Evolutionary conservation across 2,113 vertebrate genomes (phyloP), one percentile per base, ranked within the genome.

Genomic region (Trinectes maculatus): DNA sequence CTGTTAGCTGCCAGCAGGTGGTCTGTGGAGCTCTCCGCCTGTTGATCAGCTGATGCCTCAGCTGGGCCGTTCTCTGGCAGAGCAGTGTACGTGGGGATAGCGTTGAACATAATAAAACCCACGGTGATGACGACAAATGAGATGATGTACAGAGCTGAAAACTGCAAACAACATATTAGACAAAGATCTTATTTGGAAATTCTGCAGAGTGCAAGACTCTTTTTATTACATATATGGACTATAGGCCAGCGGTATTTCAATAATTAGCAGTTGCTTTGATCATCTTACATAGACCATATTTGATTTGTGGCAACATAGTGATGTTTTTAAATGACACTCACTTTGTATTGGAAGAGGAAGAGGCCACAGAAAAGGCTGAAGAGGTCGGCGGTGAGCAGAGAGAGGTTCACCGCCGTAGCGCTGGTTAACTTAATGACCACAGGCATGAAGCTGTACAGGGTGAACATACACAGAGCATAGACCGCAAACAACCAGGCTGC

Each of bases 321-420:
- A 28, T 12, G 42, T 12, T 25, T 19, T 28, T 8, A 26, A 54
- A 8, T 15, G 8, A 13, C 39, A 48, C 91, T 92, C 80, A 98
- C 97, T 40, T 87, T 91, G 88, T 94, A 97, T 6, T 3, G 34
- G 82, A 99, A 99, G 12, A 99, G 92, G 77, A 96, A 96, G 25
- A 98, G 85, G 42, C 96, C 97, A 37, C 96, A 94, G 86, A 99
- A 97, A 36, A 99, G 92, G 33, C 97, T 99, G 92, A 99, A 99
- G 79, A 99, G 95, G 80, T 99, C 96, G 0, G 97, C 92, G 1
- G 97, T 99, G 78, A 99, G 91, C 89, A 98, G 93, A 1, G 95
- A 96, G 72, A 99, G 91, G 89, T 98, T 99, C 79, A 99, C 96
- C 0, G 96, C 96, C 0, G 95, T 97, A 0, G 97, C 97, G 0